phyloP scores from a whole-genome alignment of 2,113 vertebrate genomes.

The Rhinogobius similis region DNA sequence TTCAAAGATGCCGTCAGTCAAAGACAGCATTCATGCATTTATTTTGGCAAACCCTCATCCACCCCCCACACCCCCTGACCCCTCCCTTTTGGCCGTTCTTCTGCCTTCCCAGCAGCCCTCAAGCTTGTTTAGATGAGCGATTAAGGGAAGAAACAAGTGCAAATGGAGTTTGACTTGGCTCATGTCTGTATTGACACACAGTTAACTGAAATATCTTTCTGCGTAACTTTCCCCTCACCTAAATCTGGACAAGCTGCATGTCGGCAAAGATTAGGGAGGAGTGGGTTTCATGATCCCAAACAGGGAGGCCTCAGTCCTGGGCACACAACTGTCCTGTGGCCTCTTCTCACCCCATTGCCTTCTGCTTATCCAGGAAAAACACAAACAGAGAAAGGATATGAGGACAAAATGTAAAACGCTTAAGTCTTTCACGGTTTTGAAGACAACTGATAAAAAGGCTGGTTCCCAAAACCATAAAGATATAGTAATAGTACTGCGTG shows the following conservation, averaged over 20 bases:
- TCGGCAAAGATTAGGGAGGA: constrained; percentile 64
- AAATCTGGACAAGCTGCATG: constrained; percentile 64
- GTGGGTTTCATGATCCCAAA: constrained; percentile 54
- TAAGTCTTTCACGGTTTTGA: not conserved
- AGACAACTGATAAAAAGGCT: not conserved
- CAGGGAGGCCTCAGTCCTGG: constrained; percentile 65
- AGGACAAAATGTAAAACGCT: constrained; percentile 42
- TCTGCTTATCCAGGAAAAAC: constrained; percentile 67
- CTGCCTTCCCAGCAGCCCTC: constrained; percentile 66
- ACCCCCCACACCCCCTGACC: constrained; percentile 48
- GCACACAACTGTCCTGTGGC: constrained; percentile 41
- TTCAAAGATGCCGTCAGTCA: constrained; percentile 77
- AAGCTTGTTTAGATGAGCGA: constrained; percentile 79
- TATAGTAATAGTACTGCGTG: not conserved
- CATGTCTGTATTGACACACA: constrained; percentile 69
- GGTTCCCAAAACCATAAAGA: not conserved
- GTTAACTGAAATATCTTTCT: constrained; percentile 73
- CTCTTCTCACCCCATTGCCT: constrained; percentile 50
- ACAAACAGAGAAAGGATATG: constrained; percentile 46
- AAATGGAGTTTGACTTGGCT: constrained; percentile 76
- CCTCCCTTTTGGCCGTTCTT: constrained; percentile 70
- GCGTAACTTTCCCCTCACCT: constrained; percentile 66
- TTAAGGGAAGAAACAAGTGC: constrained; percentile 79
- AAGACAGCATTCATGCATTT: constrained; percentile 79
- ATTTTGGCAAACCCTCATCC: constrained; percentile 68